phyloP scores from a whole-genome alignment of 2,888 invertebrate species.

The Neria commutata region DNA sequence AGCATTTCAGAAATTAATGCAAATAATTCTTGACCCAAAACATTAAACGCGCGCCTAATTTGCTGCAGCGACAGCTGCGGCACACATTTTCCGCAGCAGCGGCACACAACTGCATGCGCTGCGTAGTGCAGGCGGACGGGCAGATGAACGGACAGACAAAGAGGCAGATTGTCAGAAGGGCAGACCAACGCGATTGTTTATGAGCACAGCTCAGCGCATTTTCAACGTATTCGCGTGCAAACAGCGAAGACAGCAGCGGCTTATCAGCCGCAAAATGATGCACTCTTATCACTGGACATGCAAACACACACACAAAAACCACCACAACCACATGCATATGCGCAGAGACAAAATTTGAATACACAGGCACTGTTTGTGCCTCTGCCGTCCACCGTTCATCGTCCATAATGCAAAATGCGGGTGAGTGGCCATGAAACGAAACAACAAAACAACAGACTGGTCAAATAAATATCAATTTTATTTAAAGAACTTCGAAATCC shows the following conservation, averaged over 20 bases:
- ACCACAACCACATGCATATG: neutral
- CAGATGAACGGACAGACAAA: neutral
- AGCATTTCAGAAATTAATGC: neutral
- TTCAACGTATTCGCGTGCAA: neutral
- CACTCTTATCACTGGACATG: too few relatives aligned
- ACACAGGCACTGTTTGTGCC: slow-evolving; percentile 19
- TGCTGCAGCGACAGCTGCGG: slow-evolving; percentile 16
- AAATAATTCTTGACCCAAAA: neutral
- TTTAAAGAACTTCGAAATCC: too few relatives aligned
- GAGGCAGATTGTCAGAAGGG: neutral
- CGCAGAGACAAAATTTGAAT: neutral
- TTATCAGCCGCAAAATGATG: slow-evolving; percentile 3
- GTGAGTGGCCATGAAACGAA: too few relatives aligned
- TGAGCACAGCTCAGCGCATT: too few relatives aligned
- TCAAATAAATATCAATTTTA: too few relatives aligned
- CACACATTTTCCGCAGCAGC: neutral
- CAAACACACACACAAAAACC: slow-evolving; percentile 10
- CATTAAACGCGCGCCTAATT: slow-evolving; percentile 19
- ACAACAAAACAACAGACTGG: too few relatives aligned
- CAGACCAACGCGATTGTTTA: too few relatives aligned
- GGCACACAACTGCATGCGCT: neutral
- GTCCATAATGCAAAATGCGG: too few relatives aligned
- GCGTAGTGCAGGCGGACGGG: neutral
- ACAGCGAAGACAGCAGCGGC: neutral
- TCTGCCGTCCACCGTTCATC: too few relatives aligned